These are phyloP conservation scores for Hypotaenidia philippensis DNA, from an alignment of 2,797 vertebrate genomes.

Conservation along the genomic window DNA sequence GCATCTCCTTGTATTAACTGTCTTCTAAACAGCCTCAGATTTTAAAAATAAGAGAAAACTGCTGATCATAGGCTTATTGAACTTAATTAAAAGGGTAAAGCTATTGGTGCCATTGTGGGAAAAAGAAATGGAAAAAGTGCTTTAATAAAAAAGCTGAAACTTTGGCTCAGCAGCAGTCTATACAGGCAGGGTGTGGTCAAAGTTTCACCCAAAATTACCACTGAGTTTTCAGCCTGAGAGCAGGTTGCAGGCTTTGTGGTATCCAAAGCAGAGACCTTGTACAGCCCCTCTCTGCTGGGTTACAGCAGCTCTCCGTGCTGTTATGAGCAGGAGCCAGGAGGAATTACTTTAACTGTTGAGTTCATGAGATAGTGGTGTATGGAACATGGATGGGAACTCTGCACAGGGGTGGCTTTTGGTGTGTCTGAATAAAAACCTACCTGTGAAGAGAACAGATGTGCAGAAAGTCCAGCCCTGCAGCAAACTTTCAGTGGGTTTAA, in stretches of 20 bases:
- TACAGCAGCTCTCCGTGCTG: background rate
- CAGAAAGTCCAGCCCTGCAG: background rate
- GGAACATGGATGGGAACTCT: background rate
- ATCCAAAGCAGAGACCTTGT: background rate
- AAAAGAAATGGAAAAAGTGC: background rate
- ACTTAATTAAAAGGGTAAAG: background rate
- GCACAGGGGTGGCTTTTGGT: conserved; percentile 10
- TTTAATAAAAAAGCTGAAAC: background rate
- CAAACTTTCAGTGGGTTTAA: background rate
- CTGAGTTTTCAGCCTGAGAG: background rate
- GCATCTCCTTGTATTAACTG: background rate
- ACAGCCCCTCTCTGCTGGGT: background rate
- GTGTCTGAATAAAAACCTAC: conserved; percentile 12
- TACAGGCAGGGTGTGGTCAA: background rate
- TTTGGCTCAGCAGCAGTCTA: background rate
- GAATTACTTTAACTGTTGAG: background rate
- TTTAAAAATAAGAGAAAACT: background rate
- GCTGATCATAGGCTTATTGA: background rate
- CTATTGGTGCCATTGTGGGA: background rate
- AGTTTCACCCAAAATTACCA: background rate
- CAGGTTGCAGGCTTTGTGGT: background rate
- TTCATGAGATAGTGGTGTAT: background rate
- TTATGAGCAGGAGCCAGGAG: background rate
- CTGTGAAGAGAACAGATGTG: background rate
- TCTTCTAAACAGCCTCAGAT: background rate